phyloP scores from a whole-genome alignment of 2,113 vertebrate genomes.

The Mastomys coucha region DNA sequence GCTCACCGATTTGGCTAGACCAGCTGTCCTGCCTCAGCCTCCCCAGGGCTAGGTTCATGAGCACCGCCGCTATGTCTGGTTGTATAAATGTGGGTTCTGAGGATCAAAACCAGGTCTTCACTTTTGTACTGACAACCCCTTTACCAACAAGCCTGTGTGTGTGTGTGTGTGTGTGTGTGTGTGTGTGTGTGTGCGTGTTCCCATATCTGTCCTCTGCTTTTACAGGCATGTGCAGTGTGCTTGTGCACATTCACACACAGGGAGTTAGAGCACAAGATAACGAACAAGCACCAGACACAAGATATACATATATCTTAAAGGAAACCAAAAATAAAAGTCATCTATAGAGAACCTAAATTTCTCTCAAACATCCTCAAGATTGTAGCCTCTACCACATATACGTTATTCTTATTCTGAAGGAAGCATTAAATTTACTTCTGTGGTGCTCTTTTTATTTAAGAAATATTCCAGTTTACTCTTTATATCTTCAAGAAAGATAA shows the following conservation, averaged over 20 bases:
- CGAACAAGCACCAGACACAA: neutral
- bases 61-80: too few species aligned
- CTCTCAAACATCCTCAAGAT: neutral
- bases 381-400: neutral
- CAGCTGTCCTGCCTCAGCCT: neutral
- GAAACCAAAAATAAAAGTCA: neutral
- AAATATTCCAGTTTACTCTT: neutral
- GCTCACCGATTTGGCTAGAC: neutral
- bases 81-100: neutral
- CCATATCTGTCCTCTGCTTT: neutral
- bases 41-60: neutral
- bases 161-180: neutral
- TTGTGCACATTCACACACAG: accelerated
- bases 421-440: neutral
- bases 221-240: neutral
- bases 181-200: neutral
- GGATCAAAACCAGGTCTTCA: neutral
- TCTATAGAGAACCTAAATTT: neutral
- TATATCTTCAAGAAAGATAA: neutral
- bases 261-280: neutral
- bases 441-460: neutral
- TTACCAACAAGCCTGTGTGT: neutral
- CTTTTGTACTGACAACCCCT: neutral
- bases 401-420: neutral
- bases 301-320: neutral